phyloP scores from a whole-genome alignment of 2,888 invertebrate species.

The Oeneis ivallda region DNA sequence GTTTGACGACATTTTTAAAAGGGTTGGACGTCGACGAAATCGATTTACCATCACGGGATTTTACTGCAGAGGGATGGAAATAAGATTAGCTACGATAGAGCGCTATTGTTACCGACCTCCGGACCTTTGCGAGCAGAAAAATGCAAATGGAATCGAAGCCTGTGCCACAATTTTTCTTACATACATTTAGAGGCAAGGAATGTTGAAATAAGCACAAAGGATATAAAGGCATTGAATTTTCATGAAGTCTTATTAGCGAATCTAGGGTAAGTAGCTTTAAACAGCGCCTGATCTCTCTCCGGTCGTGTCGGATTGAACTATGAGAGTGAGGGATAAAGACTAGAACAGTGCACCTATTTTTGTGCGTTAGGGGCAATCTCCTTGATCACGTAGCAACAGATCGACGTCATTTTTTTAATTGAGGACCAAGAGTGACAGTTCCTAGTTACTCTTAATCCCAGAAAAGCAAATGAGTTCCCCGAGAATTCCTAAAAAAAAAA shows the following conservation, averaged over 20 bases:
- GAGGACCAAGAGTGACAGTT: not conserved
- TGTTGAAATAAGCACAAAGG: not conserved
- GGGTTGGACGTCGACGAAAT: slow-evolving; percentile 37
- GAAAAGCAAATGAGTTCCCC: no score
- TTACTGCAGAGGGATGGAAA: slow-evolving; percentile 54
- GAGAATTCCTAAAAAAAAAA: no score
- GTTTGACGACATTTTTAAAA: not conserved
- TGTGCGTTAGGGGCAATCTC: no score
- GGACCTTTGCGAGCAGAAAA: slow-evolving; percentile 53
- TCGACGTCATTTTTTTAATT: not conserved
- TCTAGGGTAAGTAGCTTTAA: not conserved
- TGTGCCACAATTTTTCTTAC: slow-evolving; percentile 24
- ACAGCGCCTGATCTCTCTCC: not conserved
- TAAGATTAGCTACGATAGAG: slow-evolving; percentile 55
- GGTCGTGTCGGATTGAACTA: no score
- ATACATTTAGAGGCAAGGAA: slow-evolving; percentile 19
- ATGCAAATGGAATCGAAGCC: slow-evolving; percentile 54
- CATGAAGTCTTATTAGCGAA: not conserved
- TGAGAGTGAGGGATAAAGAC: no score
- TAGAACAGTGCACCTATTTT: no score
- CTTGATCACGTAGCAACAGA: no score
- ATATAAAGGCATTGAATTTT: slow-evolving; percentile 13
- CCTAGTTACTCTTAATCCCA: no score
- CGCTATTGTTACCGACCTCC: slow-evolving; percentile 51
- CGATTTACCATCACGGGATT: slow-evolving; percentile 53